Conservation (phyloP, 1,140 invertebrate species). For the Centruroides sculpturatus region DNA sequence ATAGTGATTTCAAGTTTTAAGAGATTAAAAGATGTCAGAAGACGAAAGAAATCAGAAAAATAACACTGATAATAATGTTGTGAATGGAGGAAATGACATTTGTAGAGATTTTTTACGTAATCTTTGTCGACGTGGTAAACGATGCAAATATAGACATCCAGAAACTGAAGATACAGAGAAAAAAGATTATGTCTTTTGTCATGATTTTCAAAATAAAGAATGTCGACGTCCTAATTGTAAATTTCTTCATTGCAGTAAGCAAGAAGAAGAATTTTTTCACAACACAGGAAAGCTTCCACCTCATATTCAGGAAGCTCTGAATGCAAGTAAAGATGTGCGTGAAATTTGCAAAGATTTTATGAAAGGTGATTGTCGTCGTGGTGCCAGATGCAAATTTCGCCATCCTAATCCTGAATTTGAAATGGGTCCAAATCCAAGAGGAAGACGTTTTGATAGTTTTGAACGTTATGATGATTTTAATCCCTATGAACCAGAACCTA, state of each 20-base stretch:
- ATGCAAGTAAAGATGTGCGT: constrained; percentile 3
- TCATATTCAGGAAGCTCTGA: constrained; percentile 32
- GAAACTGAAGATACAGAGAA: constrained; percentile 23
- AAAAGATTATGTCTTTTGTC: constrained; percentile 49
- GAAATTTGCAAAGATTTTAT: constrained; percentile 61
- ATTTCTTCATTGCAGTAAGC: constrained; percentile 60
- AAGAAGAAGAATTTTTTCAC: constrained; percentile 60
- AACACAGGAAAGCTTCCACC: constrained; percentile 47
- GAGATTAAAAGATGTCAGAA: neutral
- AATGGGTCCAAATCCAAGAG: constrained; percentile 10
- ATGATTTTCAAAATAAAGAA: constrained; percentile 64
- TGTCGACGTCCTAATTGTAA: constrained; percentile 48
- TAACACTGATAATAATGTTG: neutral
- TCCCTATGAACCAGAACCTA: constrained; percentile 19
- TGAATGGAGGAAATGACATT: constrained; percentile 16
- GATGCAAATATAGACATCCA: constrained; percentile 57
- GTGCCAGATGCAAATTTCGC: constrained; percentile 38
- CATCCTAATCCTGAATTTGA: constrained; percentile 31
- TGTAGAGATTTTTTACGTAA: constrained; percentile 45
- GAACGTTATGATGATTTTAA: constrained; percentile 15
- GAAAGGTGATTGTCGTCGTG: constrained; percentile 50
- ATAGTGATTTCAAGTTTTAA: too few relatives aligned
- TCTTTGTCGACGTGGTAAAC: constrained; percentile 56
- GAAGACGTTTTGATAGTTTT: constrained; percentile 3
- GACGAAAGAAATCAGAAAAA: neutral